Conservation (phyloP, 2,797 vertebrate species). For the Limosa lapponica region DNA sequence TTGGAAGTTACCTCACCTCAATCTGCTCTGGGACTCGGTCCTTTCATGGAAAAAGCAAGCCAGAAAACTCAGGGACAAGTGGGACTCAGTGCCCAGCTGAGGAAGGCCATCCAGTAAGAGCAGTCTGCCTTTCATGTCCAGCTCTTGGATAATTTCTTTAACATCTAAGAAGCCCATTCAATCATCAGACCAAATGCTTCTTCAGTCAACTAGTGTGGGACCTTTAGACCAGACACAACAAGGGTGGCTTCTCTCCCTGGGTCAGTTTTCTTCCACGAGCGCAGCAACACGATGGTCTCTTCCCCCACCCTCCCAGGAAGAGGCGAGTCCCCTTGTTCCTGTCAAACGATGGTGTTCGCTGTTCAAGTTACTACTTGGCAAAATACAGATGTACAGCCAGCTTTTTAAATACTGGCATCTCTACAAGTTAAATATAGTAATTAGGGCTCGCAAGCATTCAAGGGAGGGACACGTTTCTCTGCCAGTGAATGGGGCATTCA, state of each 20-base stretch:
- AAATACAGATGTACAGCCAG: background rate
- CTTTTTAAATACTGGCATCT: background rate
- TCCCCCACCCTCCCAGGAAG: background rate
- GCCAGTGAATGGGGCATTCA: background rate
- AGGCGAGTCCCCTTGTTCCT: background rate
- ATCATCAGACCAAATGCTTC: background rate
- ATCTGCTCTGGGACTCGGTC: background rate
- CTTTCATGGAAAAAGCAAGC: background rate
- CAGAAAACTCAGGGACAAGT: background rate
- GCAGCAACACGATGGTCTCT: fast-evolving
- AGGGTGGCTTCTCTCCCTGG: background rate
- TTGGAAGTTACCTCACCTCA: background rate
- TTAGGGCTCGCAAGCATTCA: background rate
- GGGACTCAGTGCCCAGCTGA: background rate
- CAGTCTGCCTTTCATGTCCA: background rate
- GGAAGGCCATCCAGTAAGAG: background rate
- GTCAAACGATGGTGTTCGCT: background rate
- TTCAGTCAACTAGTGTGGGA: background rate
- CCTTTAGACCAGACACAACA: background rate
- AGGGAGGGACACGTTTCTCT: background rate
- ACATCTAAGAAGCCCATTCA: background rate
- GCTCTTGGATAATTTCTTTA: background rate
- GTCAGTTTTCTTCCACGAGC: background rate
- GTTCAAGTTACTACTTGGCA: background rate
- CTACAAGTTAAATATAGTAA: background rate